These are phyloP conservation scores for Rhynchomys soricoides DNA, from an alignment of 2,113 vertebrate genomes.

Conservation along the genomic window DNA sequence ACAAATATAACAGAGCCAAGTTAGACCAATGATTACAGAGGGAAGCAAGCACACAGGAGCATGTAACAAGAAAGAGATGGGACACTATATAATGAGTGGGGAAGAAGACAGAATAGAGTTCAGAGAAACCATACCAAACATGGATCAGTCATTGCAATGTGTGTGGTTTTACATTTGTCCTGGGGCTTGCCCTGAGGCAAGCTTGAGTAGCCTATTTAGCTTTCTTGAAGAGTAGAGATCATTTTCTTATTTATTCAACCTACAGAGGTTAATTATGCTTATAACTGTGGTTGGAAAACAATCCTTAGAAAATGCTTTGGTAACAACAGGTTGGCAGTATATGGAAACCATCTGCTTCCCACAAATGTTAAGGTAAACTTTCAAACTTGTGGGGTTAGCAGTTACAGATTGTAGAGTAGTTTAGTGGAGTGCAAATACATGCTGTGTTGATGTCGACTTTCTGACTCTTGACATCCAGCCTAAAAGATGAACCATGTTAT, in stretches of 20 bases:
- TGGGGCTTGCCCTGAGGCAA: slow-evolving; percentile 32
- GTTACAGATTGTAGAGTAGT: slow-evolving; percentile 87
- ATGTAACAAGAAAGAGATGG: neutral
- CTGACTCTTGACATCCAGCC: slow-evolving; percentile 85
- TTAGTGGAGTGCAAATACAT: slow-evolving; percentile 86
- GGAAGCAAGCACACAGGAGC: neutral
- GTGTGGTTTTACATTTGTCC: neutral
- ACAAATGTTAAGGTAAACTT: slow-evolving; percentile 91
- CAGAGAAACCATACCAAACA: neutral
- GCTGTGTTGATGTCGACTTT: slow-evolving; percentile 87
- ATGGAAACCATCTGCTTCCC: slow-evolving; percentile 89
- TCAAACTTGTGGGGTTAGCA: slow-evolving; percentile 89
- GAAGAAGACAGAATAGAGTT: neutral
- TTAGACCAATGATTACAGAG: neutral
- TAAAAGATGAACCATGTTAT: slow-evolving; percentile 82
- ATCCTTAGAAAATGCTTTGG: slow-evolving; percentile 88
- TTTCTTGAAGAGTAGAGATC: slow-evolving; percentile 56
- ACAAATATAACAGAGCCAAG: neutral
- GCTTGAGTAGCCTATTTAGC: slow-evolving; percentile 36
- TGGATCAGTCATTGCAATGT: neutral
- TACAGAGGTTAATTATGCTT: slow-evolving; percentile 89
- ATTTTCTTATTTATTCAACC: slow-evolving; percentile 88
- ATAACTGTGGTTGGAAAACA: slow-evolving; percentile 87
- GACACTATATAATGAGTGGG: neutral
- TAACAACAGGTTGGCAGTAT: slow-evolving; percentile 90